phyloP scores from a whole-genome alignment of 2,113 vertebrate genomes.

The Syngnathoides biaculeatus region DNA sequence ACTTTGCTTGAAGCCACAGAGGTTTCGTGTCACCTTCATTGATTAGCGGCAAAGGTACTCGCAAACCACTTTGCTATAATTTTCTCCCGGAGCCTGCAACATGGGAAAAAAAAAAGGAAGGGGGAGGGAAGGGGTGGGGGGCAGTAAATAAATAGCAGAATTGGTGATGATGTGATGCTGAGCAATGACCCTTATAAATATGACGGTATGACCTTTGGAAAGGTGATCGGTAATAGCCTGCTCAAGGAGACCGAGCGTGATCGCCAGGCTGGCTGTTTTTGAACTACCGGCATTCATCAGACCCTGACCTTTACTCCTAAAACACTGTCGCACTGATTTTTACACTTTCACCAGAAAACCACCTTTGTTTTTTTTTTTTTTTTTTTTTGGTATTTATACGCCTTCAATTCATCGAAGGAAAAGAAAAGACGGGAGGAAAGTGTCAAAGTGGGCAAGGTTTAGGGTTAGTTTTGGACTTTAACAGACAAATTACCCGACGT shows the following conservation, averaged over 20 bases:
- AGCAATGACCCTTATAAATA: constrained; percentile 26
- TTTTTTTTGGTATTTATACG: neutral
- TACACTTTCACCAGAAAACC: constrained; percentile 29
- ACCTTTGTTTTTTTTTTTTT: neutral
- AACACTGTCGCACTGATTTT: constrained; percentile 40
- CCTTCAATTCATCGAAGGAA: neutral
- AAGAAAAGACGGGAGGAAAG: too few relatives aligned
- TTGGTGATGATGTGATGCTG: constrained; percentile 15
- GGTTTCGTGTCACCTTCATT: constrained; percentile 46
- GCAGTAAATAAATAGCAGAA: neutral
- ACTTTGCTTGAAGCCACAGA: constrained; percentile 39
- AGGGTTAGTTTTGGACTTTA: too few relatives aligned
- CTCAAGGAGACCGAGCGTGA: constrained; percentile 31
- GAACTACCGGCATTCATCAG: constrained; percentile 33
- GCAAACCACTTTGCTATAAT: neutral
- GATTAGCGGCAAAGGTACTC: constrained; percentile 40
- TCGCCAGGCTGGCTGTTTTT: constrained; percentile 25
- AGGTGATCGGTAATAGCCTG: constrained; percentile 36
- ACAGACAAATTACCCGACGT: too few relatives aligned
- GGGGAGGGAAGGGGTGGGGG: too few relatives aligned
- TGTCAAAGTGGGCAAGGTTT: too few relatives aligned
- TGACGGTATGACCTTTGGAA: constrained; percentile 53
- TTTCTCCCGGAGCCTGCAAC: neutral
- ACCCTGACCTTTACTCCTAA: constrained; percentile 41
- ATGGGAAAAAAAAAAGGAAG: neutral